Base-by-base conservation (phyloP, 2,113 vertebrate genomes). In the Cyanoderma ruficeps region DNA sequence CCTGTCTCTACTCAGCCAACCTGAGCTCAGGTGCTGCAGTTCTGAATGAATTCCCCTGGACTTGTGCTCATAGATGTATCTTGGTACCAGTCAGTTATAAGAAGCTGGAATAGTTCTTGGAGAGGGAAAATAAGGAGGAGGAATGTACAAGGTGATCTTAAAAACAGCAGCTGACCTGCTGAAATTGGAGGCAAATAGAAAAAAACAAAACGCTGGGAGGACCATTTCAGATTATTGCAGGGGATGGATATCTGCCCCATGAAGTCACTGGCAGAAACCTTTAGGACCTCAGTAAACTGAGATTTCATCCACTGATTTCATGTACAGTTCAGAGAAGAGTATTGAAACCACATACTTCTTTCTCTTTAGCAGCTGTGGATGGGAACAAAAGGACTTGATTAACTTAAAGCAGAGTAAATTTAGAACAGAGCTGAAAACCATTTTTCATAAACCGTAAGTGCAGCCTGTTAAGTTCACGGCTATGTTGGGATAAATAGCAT, bases 311-410 rank as follows among this genome's bases (percentile, higher is more conserved):
- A 47, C 13, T 87, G 41, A 33, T 93, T 91, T 60, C 8, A 20
- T 50, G 21, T 68, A 46, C 37, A 49, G 25, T 74, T 94, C 75
- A 87, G 59, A 82, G 44, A 83, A 71, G 47, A n/a, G 30, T 47
- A 27, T 76, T 93, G 63, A 93, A 84, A 79, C 30, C 6, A 63
- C 59, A 44, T 47, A 47, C 27, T 81, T 76, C 37, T 83, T 94
- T 87, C 77, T 83, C 52, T 95, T 83, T 39, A 83, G 91, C 93
- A 96, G 94, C 94, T 96, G 94, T 70, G 94, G 89, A 63, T 88
- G 47, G 50, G 67, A 93, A 96, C 94, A 96, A 97, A 95, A 76
- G 79, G 78, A 95, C 90, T 77, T 96, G 96, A 96, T 97, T 95
- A 94, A 93, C 89, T 94, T 87, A 77, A 87, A 93, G 78, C 15